Evolutionary conservation across 2,797 vertebrate genomes (phyloP).

Genomic region (Poeciliopsis gracilis): DNA sequence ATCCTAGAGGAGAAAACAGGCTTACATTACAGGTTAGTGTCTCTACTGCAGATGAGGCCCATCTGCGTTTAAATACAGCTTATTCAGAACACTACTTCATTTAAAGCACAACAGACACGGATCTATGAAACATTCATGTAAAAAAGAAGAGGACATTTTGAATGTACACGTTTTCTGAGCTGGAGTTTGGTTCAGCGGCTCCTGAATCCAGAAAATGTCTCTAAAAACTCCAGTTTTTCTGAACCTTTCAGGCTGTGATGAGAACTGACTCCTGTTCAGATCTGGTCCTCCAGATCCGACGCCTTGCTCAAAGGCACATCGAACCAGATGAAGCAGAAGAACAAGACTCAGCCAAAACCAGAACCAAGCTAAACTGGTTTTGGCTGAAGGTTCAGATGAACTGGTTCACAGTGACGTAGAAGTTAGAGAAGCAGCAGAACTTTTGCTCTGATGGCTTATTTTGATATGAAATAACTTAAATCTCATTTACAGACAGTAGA

Average conservation of each 20-base stretch:
- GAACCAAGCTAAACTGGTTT: neutral
- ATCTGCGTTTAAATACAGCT: constrained; percentile 80
- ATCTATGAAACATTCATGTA: constrained; percentile 62
- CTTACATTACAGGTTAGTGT: constrained; percentile 55
- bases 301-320: constrained; percentile 8
- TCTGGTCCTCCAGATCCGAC: neutral
- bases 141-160: constrained; percentile 17
- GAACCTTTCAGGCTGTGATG: neutral
- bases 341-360: neutral
- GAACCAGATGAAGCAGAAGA: neutral
- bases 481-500: neutral
- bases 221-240: neutral
- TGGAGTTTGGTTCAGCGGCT: neutral
- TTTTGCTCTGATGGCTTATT: neutral
- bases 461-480: neutral
- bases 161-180: constrained; percentile 12
- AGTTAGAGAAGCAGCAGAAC: neutral
- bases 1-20: constrained; percentile 39
- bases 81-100: constrained; percentile 84
- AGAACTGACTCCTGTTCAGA: neutral
- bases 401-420: neutral
- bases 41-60: constrained; percentile 45
- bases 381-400: neutral
- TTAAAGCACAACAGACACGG: constrained; percentile 66
- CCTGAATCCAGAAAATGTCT: neutral